Base-by-base conservation (phyloP, 2,797 vertebrate species). In the Tapirus indicus region DNA sequence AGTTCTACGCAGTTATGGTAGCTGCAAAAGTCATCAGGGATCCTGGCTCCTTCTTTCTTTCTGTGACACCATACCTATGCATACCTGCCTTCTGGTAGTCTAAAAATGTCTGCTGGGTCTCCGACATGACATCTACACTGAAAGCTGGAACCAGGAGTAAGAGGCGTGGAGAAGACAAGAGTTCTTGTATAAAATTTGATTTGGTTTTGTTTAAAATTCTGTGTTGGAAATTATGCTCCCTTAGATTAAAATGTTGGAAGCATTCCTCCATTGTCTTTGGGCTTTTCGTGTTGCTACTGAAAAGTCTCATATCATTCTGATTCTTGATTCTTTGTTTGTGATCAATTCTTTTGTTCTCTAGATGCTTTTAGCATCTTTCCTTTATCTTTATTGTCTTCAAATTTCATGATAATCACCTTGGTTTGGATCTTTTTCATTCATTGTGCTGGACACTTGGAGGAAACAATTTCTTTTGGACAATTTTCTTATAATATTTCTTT, bases 281-380 rank as follows among this genome's bases (percentile, higher is more conserved):
- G 32, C 18, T 90, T 94, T 93, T 8, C 78, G 41, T 62, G 47
- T 80, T 92, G 12, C 78, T 95, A 7, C 27, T 80, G 29, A 79
- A 32, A 56, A 56, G 74, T 77, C 54, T 58, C 27, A 20, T 29
- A 29, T 49, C 20, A 62, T 49, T 95, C 44, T 90, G 52, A 90
- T 56, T 87, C 23, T 14, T 64, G 32, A 69, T 94, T 94, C 44
- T 94, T 83, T 91, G 35, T 94, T 83, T 91, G 35, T 80, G 41
- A 85, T 77, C 14, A 52, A 32, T 83, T 68, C 44, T 21, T 18
- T 11, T 49, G 35, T 52, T n/a, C 20, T 60, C 13, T 52, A n/a
- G 62, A 58, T 83, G 13, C 44, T 87, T 83, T 91, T 66, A 91
- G 6, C 38, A 49, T 94, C 27, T 38, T 74, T 88, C 13, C 49